phyloP scores from a whole-genome alignment of 2,113 vertebrate species.

The Enhydra lutris region DNA sequence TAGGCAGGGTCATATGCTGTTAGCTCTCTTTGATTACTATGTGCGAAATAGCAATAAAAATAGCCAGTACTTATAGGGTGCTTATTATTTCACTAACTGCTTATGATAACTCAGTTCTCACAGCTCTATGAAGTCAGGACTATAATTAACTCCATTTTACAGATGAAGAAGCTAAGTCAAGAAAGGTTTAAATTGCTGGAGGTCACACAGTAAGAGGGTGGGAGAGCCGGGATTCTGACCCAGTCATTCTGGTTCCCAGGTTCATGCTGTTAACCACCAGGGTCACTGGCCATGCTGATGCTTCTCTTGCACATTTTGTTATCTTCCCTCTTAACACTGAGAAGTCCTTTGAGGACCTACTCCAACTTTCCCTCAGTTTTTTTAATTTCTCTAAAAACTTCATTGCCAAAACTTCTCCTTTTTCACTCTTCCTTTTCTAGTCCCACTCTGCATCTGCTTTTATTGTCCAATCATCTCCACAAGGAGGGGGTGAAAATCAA shows the following conservation, averaged over 20 bases:
- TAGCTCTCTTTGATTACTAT: neutral
- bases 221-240: neutral
- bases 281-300: neutral
- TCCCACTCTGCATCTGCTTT: neutral
- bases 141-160: constrained; percentile 27
- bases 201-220: neutral
- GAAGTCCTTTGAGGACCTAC: neutral
- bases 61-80: neutral
- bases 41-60: constrained; percentile 3
- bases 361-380: neutral
- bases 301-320: neutral
- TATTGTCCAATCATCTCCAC: neutral
- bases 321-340: neutral
- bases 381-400: neutral
- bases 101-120: constrained; percentile 2
- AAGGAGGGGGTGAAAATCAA: neutral
- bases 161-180: neutral
- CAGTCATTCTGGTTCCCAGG: neutral
- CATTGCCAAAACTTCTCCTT: neutral
- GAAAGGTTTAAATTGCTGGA: neutral
- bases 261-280: neutral
- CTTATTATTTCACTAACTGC: constrained; percentile 26
- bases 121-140: neutral
- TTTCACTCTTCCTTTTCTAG: neutral
- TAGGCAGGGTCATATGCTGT: neutral